Percentiles rank a stretch among this genome's conserved stretches.
These are phyloP conservation scores for Delichon dasypus DNA, from an alignment of 2,797 vertebrate genomes.

Conservation along the genomic window DNA sequence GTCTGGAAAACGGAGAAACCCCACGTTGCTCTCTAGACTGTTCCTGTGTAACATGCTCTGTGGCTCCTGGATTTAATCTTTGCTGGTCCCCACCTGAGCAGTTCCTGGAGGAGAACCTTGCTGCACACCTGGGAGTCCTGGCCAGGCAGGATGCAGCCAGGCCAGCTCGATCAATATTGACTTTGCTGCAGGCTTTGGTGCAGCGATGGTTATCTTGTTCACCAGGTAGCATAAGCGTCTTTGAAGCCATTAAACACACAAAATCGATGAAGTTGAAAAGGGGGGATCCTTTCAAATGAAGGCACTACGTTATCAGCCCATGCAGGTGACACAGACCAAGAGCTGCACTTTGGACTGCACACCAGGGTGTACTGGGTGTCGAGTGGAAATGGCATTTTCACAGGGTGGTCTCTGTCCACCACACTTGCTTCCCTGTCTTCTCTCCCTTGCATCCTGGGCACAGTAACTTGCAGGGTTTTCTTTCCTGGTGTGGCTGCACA, in stretches of 20 bases:
- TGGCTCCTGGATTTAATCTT: not conserved
- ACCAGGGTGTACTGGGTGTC: not conserved
- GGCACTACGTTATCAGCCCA: fast-evolving
- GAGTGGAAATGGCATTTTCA: not conserved
- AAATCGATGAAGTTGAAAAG: not conserved
- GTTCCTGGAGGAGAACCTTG: not conserved
- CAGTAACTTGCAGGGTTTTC: not conserved
- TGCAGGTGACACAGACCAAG: not conserved
- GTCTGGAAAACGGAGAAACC: not conserved
- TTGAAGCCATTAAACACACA: slow-evolving; percentile 28
- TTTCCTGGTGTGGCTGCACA: not conserved
- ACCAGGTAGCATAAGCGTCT: not conserved
- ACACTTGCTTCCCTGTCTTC: not conserved
- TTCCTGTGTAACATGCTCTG: not conserved
- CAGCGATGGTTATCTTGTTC: not conserved
- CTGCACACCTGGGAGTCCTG: not conserved
- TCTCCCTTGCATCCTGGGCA: not conserved
- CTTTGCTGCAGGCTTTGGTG: slow-evolving; percentile 18
- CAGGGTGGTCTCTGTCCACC: not conserved
- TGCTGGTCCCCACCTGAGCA: not conserved
- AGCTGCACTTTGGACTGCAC: not conserved
- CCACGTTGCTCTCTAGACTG: not conserved
- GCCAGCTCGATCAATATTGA: slow-evolving; percentile 58
- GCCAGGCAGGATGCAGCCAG: not conserved
- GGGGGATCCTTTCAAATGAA: not conserved